A percentile compares a stretch with the other conserved stretches of the same genome.
Conservation (phyloP, 1,140 invertebrate genomes). For the Pseudomyrmex dendroicus region DNA sequence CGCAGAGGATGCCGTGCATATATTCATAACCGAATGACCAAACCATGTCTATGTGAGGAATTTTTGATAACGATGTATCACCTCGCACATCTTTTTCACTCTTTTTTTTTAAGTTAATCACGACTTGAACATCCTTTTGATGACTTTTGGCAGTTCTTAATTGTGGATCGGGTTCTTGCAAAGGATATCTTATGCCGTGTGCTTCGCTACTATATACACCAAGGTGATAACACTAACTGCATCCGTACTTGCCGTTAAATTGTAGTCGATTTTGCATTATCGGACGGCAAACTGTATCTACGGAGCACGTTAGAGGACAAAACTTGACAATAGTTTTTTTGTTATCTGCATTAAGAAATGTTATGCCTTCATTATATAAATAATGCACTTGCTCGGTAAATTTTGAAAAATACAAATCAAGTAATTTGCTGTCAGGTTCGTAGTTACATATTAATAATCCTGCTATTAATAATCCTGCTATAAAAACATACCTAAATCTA, state of each 20-base stretch:
- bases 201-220: neutral
- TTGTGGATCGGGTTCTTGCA: slow-evolving; percentile 11
- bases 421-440: slow-evolving; percentile 23
- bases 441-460: neutral
- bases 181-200: slow-evolving; percentile 27
- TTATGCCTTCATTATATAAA: slow-evolving; percentile 14
- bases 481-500: slow-evolving; percentile 11
- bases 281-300: neutral
- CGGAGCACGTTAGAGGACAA: slow-evolving; percentile 6
- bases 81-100: too few species aligned
- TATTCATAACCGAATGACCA: too few species aligned
- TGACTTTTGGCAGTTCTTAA: slow-evolving; percentile 14
- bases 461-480: slow-evolving; percentile 6
- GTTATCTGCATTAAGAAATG: neutral
- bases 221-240: neutral
- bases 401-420: slow-evolving; percentile 18
- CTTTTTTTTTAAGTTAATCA: slow-evolving; percentile 16
- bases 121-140: slow-evolving; percentile 13
- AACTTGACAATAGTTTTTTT: slow-evolving; percentile 18
- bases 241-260: slow-evolving; percentile 15
- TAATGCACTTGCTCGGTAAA: slow-evolving; percentile 6
- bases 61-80: too few species aligned
- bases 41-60: too few species aligned
- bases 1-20: too few species aligned
- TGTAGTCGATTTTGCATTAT: slow-evolving; percentile 24